Percentiles rank a stretch among this genome's conserved stretches.
Evolutionary conservation across 2,797 vertebrate species (phyloP).

Genomic region (Yasuhikotakia modesta): DNA sequence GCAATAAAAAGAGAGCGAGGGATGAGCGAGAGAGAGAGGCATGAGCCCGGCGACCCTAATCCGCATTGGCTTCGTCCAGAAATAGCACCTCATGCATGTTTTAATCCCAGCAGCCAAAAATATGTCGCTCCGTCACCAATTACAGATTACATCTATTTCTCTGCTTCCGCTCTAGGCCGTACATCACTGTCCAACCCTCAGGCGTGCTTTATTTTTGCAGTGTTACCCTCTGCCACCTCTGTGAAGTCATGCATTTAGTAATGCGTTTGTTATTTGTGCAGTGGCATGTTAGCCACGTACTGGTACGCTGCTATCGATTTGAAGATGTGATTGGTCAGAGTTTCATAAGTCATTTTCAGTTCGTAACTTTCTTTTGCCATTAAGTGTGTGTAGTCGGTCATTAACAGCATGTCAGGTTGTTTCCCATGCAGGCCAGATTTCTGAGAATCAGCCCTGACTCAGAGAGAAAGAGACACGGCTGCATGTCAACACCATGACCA

Average conservation of each 20-base stretch:
- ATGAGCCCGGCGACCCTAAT: conserved; percentile 85
- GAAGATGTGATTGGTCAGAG: not conserved
- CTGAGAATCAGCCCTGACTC: conserved; percentile 41
- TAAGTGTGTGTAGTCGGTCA: conserved; percentile 22
- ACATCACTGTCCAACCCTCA: conserved; percentile 48
- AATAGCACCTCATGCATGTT: conserved; percentile 85
- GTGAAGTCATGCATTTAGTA: not conserved
- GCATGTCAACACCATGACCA: conserved; percentile 39
- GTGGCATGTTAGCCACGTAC: not conserved
- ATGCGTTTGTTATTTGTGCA: not conserved
- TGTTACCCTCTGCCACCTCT: not conserved
- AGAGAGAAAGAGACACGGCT: conserved; percentile 30
- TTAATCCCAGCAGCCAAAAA: conserved; percentile 84
- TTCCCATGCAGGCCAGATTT: conserved; percentile 30
- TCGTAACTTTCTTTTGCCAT: conserved; percentile 22
- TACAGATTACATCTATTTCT: conserved; percentile 76
- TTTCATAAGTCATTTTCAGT: not conserved
- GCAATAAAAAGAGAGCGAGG: conserved; percentile 45
- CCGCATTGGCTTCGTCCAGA: conserved; percentile 83
- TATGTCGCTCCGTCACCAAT: conserved; percentile 79
- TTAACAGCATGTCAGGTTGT: conserved; percentile 35
- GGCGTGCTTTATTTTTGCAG: not conserved
- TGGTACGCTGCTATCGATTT: conserved; percentile 8
- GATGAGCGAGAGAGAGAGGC: conserved; percentile 51
- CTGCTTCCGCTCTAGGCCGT: conserved; percentile 44